phyloP scores from a whole-genome alignment of 2,888 invertebrate genomes.

The Plutella xylostella region DNA sequence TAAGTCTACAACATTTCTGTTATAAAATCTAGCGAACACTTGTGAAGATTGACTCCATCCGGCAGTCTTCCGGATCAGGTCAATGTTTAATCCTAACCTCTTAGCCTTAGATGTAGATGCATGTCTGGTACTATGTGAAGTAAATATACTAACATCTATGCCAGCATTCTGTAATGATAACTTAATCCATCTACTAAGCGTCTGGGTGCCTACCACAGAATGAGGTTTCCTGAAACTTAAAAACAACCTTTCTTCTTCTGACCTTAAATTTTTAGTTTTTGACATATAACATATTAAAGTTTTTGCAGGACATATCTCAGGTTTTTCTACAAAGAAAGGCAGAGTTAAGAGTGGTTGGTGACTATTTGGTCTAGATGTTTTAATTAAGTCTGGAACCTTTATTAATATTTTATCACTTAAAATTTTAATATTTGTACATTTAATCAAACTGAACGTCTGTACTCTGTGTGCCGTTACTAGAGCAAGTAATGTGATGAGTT shows the following conservation, averaged over 20 bases:
- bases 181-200: constrained; percentile 4
- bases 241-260: constrained; percentile 1
- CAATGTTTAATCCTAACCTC: constrained; percentile 18
- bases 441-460: constrained; percentile 19
- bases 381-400: constrained; percentile 9
- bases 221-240: constrained; percentile 13
- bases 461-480: constrained; percentile 14
- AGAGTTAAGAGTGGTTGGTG: constrained; percentile 15
- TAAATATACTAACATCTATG: constrained; percentile 8
- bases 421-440: constrained; percentile 12
- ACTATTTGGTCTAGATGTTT: constrained; percentile 5
- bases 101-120: constrained; percentile 13
- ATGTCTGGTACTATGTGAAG: constrained; percentile 13
- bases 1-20: too few relatives aligned
- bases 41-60: constrained; percentile 18
- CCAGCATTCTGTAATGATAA: constrained; percentile 4
- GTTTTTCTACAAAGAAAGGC: constrained; percentile 15
- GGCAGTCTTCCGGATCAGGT: constrained; percentile 10
- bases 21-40: neutral
- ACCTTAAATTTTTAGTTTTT: neutral
- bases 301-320: constrained; percentile 15
- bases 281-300: constrained; percentile 14
- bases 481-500: constrained; percentile 9
- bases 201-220: constrained; percentile 3
- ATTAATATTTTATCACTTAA: constrained; percentile 3